These are phyloP conservation scores for Oreonectes daqikongensis DNA, from an alignment of 2,797 vertebrate genomes.

Conservation along the genomic window DNA sequence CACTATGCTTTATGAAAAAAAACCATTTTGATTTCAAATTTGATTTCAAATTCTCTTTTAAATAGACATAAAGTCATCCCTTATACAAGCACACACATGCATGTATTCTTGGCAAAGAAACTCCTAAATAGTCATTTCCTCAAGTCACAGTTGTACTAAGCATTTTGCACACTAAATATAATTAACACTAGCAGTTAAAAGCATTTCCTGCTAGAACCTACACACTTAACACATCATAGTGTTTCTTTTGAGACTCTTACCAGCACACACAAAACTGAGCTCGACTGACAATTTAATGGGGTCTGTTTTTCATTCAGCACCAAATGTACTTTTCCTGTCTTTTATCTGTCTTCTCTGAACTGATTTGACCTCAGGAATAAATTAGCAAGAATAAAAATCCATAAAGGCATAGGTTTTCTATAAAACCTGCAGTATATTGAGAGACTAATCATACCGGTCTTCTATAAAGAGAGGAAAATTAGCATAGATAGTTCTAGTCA, in stretches of 20 bases:
- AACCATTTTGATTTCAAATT: no score
- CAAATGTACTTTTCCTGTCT: neutral
- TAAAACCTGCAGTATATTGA: neutral
- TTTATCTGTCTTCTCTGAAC: neutral
- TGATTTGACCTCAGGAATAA: neutral
- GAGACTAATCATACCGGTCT: neutral
- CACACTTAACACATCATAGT: neutral
- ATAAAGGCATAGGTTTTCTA: neutral
- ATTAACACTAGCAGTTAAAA: constrained; percentile 26
- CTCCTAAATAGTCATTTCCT: neutral
- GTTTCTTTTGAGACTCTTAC: neutral
- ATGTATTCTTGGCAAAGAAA: constrained; percentile 13
- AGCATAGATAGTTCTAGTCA: neutral
- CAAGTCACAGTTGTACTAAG: constrained; percentile 6
- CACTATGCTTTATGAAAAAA: no score
- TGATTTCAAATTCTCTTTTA: neutral
- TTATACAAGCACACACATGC: neutral
- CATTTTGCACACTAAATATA: constrained; percentile 7
- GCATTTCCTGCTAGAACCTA: constrained; percentile 8
- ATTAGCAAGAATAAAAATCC: neutral
- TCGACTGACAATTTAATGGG: neutral
- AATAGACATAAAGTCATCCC: neutral
- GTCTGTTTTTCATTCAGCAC: neutral
- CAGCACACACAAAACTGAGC: neutral
- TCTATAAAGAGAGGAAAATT: neutral